Evolutionary conservation across 23 tunicate species (phyloP).

Genomic region (Ciona savignyi): DNA sequence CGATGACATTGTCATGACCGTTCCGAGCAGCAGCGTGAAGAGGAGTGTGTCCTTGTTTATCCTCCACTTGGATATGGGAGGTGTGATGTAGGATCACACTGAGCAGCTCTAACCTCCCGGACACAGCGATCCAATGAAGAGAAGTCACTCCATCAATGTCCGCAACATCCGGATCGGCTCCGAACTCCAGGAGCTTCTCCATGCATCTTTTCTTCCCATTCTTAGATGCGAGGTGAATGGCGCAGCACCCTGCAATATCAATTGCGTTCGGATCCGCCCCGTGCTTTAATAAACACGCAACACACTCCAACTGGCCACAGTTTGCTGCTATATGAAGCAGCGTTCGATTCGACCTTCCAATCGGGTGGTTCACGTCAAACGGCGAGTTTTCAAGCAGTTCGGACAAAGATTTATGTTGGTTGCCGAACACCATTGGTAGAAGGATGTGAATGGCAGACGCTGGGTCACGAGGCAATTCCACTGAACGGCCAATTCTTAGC

Average conservation of each 20-base stretch:
- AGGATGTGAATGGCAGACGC: slow-evolving; percentile 54
- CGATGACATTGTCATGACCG: slow-evolving; percentile 69
- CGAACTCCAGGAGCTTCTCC: slow-evolving; percentile 65
- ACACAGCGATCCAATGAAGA: slow-evolving; percentile 91
- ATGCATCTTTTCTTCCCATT: slow-evolving; percentile 83
- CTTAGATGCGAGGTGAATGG: slow-evolving; percentile 77
- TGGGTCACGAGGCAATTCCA: slow-evolving; percentile 54
- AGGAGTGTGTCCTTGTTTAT: slow-evolving; percentile 79
- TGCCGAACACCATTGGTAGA: slow-evolving; percentile 51
- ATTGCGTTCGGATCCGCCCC: slow-evolving; percentile 74
- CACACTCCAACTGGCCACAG: slow-evolving; percentile 69
- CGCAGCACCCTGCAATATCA: slow-evolving; percentile 75
- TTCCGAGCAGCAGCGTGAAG: slow-evolving; percentile 83
- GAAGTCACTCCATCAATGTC: slow-evolving; percentile 82
- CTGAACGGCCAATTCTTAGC: slow-evolving; percentile 58
- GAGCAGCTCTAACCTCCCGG: slow-evolving; percentile 75
- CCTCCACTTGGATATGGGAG: slow-evolving; percentile 35
- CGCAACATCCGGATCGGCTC: slow-evolving; percentile 67
- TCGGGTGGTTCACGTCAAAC: slow-evolving; percentile 65
- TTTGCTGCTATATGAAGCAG: slow-evolving; percentile 89
- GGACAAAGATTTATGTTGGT: slow-evolving; percentile 49
- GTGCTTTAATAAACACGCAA: slow-evolving; percentile 34
- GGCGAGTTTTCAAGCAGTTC: slow-evolving; percentile 60
- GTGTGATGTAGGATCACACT: slow-evolving; percentile 38
- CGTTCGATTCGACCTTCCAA: slow-evolving; percentile 64